Evolutionary conservation across 2,113 vertebrate species (phyloP), one percentile per base, ranked within the genome.

Genomic region (Plestiodon gilberti): DNA sequence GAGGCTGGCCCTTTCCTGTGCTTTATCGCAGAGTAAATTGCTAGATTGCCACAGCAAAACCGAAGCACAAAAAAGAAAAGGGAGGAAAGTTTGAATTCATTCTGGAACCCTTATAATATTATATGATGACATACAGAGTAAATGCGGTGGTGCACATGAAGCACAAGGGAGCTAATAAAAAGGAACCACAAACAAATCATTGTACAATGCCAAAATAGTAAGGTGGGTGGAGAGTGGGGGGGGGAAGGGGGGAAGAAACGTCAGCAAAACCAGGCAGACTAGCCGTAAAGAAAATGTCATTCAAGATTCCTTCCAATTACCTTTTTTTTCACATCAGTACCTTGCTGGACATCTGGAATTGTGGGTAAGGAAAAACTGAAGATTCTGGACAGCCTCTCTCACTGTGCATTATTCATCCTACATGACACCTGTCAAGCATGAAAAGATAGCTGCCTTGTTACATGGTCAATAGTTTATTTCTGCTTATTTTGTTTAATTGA

Each of bases 1-100:
- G 79, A 89, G 90, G 93, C 94, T 90, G 91, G 90, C 93, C 70
- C 86, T 90, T 92, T 87, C 82, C 79, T 89, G 79, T 87, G 73
- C 92, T 92, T 93, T 91, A 93, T 84, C 88, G 91, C 59, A 73
- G 81, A 83, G 78, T 87, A 95, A 95, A 94, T 89, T 83, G 88
- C 3, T 52, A 92, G 69, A 18, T 87, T 90, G 88, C 81, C 88
- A 89, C 71, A n/a, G 80, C 59, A 43, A 84, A 88, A 93, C 75
- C 91, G 23, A 17, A 6, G 67, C 75, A 82, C 28, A 78, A 61
- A 43, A 33, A 75, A 67, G 18, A 33, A 75, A 67, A 9, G 43
- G 14, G 55, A 67, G 83, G 85, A 86, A 90, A 92, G 73, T 77
- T 78, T 86, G 79, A 82, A 95, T 92, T 91, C 9, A 71, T 93